Percentiles rank a stretch among this genome's conserved stretches.
These are phyloP conservation scores for Drosophila paulistorum DNA, from an alignment of 1,140 invertebrate species.

Conservation along the genomic window DNA sequence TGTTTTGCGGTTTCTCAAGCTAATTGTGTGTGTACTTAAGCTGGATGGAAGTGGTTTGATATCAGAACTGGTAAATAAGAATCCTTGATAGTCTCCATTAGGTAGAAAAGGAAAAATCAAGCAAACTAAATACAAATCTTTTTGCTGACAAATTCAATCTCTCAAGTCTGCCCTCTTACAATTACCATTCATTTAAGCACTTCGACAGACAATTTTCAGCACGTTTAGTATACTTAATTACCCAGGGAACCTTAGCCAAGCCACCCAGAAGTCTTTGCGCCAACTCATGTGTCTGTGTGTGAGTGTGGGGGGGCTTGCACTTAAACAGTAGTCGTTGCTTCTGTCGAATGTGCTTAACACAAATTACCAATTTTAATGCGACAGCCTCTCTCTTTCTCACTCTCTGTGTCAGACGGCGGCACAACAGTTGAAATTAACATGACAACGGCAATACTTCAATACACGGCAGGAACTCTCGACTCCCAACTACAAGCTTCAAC, in stretches of 20 bases:
- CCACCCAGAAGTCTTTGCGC: conserved; percentile 63
- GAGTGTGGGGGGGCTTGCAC: conserved; percentile 23
- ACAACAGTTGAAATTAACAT: conserved; percentile 61
- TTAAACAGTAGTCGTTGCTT: conserved; percentile 62
- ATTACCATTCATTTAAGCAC: conserved; percentile 30
- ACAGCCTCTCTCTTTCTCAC: conserved; percentile 42
- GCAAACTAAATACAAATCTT: neutral
- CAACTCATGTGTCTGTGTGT: neutral
- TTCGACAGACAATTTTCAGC: conserved; percentile 57
- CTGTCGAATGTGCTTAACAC: conserved; percentile 66
- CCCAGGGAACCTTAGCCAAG: conserved; percentile 41
- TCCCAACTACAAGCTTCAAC: neutral
- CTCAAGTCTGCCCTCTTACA: conserved; percentile 10
- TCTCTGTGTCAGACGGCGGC: neutral
- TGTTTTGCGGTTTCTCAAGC: conserved; percentile 42
- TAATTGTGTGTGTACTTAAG: neutral
- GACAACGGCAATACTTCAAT: conserved; percentile 75
- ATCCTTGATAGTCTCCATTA: neutral
- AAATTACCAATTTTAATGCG: conserved; percentile 77
- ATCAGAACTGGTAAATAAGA: neutral
- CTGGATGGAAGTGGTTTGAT: neutral
- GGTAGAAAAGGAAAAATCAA: neutral
- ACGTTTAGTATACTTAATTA: conserved; percentile 74
- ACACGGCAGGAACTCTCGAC: conserved; percentile 8
- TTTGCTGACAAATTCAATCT: neutral